These are phyloP conservation scores for Casuarius casuarius DNA, from an alignment of 2,113 vertebrate genomes.

Conservation along the genomic window DNA sequence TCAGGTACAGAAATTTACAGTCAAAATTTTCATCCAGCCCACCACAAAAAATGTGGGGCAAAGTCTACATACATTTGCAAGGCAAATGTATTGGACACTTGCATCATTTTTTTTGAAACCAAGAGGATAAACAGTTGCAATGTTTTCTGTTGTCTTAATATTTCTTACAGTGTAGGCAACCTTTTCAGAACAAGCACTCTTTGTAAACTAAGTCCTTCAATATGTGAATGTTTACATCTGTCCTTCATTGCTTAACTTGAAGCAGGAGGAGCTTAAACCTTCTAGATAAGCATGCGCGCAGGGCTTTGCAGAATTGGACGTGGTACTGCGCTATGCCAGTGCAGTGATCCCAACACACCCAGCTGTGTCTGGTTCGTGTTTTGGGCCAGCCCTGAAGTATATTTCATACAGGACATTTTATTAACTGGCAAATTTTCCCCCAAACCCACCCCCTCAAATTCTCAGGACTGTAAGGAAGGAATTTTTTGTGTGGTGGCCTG, in stretches of 20 bases:
- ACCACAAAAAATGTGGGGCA: neutral
- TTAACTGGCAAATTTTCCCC: constrained; percentile 66
- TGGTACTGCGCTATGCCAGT: neutral
- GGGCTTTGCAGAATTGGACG: constrained; percentile 10
- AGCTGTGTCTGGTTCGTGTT: constrained; percentile 50
- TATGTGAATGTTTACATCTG: constrained; percentile 18
- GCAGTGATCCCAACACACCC: constrained; percentile 41
- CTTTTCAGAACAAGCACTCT: constrained; percentile 40
- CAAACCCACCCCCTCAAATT: constrained; percentile 5
- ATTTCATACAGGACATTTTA: constrained; percentile 58
- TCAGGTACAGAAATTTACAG: neutral
- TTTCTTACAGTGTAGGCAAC: constrained; percentile 16
- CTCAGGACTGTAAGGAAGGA: constrained; percentile 55
- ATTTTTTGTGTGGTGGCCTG: constrained; percentile 61
- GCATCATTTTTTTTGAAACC: neutral
- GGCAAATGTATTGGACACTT: rapidly evolving
- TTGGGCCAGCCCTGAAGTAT: constrained; percentile 27
- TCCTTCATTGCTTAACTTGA: constrained; percentile 16
- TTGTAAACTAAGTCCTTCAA: constrained; percentile 51
- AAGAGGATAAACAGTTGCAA: constrained; percentile 12
- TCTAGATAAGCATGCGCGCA: constrained; percentile 21
- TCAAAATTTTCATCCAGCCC: neutral
- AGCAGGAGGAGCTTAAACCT: constrained; percentile 32
- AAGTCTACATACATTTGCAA: neutral
- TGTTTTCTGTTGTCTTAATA: constrained; percentile 33